phyloP scores from a whole-genome alignment of 2,797 vertebrate species.

The Gobio occitaniae region DNA sequence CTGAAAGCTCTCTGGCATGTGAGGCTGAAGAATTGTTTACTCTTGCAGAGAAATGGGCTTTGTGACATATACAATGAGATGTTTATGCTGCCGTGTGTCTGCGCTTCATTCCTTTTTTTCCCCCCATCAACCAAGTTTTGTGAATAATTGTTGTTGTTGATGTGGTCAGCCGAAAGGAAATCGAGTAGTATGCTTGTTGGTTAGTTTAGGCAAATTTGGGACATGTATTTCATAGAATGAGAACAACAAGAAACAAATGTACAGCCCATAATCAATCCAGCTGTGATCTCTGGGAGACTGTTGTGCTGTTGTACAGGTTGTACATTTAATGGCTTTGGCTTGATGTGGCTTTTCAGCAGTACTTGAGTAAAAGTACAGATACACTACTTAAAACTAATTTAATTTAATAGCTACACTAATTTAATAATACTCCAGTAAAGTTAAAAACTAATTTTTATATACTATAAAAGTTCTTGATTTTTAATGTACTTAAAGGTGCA shows the following conservation, averaged over 20 bases:
- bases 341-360: background rate
- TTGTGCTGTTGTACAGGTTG: background rate
- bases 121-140: background rate
- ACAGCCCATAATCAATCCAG: background rate
- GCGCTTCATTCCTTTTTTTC: background rate
- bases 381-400: no score
- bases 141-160: background rate
- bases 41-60: slow-evolving; percentile 47
- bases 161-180: background rate
- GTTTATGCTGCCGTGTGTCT: slow-evolving; percentile 18
- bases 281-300: background rate
- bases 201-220: background rate
- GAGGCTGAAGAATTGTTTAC: slow-evolving; percentile 56
- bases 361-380: no score
- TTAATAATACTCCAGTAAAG: no score
- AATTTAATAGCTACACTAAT: no score
- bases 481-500: no score
- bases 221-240: background rate
- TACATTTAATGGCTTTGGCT: background rate
- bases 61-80: slow-evolving; percentile 46
- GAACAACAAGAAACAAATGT: background rate
- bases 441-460: no score
- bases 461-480: no score
- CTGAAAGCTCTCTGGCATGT: slow-evolving; percentile 66
- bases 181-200: background rate